phyloP scores from a whole-genome alignment of 1,140 invertebrate species.

The Bombus pascuorum region DNA sequence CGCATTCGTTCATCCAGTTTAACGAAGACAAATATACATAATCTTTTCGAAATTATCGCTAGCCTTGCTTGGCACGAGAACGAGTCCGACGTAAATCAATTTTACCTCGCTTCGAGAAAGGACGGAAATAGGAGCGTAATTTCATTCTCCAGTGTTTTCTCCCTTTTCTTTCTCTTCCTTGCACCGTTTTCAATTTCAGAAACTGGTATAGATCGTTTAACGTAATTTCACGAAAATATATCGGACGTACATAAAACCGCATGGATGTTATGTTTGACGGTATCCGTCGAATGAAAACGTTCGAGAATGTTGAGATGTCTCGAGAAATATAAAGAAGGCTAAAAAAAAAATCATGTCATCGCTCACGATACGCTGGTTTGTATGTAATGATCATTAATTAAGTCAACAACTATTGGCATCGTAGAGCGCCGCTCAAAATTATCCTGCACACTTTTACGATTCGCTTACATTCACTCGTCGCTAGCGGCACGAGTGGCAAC shows the following conservation, averaged over 20 bases:
- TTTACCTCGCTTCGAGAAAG: background rate
- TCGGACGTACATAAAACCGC: background rate
- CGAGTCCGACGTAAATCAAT: background rate
- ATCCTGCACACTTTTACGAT: background rate
- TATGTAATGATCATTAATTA: slow-evolving; percentile 51
- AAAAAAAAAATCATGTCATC: slow-evolving; percentile 8
- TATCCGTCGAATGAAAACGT: background rate
- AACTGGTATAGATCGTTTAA: background rate
- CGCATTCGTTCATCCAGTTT: background rate
- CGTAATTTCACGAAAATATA: background rate
- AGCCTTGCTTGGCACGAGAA: background rate
- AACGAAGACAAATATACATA: background rate
- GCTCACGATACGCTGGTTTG: background rate
- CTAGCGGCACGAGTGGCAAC: background rate
- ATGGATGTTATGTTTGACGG: background rate
- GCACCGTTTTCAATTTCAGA: background rate
- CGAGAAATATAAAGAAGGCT: background rate
- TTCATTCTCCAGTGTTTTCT: background rate
- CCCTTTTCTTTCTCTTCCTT: background rate
- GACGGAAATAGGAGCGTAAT: slow-evolving; percentile 10
- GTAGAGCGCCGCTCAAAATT: slow-evolving; percentile 5
- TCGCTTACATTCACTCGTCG: background rate
- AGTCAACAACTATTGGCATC: slow-evolving; percentile 40
- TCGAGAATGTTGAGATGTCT: background rate
- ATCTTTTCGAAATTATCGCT: background rate